Conservation (phyloP, 2,888 invertebrate species). For the Amorpha juglandis region DNA sequence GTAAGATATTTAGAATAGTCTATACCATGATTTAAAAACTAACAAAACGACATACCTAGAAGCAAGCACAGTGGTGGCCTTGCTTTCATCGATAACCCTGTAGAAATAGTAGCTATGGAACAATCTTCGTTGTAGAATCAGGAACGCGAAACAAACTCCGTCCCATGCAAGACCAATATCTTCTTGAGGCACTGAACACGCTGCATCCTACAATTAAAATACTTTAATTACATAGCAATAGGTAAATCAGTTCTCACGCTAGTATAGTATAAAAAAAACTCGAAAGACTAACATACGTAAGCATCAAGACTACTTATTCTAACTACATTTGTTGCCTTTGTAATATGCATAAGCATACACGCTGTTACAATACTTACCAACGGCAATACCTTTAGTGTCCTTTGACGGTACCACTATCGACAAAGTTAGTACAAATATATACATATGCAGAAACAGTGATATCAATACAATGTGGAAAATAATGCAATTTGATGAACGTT, state of each 20-base stretch:
- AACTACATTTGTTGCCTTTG: slow-evolving; percentile 8
- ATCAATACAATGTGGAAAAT: slow-evolving; percentile 1
- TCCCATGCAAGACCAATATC: slow-evolving; percentile 98
- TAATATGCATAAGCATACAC: slow-evolving; percentile 13
- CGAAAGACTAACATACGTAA: not conserved
- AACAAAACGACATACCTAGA: slow-evolving; percentile 86
- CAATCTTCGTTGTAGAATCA: slow-evolving; percentile 95
- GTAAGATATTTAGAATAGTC: not conserved
- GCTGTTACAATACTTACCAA: not conserved
- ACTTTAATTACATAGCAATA: not conserved
- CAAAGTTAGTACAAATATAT: slow-evolving; percentile 17
- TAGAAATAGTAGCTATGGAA: slow-evolving; percentile 99
- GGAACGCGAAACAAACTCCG: slow-evolving; percentile 95
- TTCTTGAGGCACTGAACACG: slow-evolving; percentile 89
- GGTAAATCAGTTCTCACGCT: not conserved
- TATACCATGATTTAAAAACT: not conserved
- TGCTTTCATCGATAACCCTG: slow-evolving; percentile 97
- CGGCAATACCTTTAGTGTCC: slow-evolving; percentile 21
- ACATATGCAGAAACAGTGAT: not conserved
- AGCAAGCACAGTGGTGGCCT: slow-evolving; percentile 96
- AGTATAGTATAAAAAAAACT: not conserved
- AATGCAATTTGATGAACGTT: not conserved
- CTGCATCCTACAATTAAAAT: slow-evolving; percentile 54
- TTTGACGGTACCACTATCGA: slow-evolving; percentile 18
- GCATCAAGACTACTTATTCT: not conserved